Conservation (phyloP, 2,888 invertebrate genomes). For the Eilema caniola region DNA sequence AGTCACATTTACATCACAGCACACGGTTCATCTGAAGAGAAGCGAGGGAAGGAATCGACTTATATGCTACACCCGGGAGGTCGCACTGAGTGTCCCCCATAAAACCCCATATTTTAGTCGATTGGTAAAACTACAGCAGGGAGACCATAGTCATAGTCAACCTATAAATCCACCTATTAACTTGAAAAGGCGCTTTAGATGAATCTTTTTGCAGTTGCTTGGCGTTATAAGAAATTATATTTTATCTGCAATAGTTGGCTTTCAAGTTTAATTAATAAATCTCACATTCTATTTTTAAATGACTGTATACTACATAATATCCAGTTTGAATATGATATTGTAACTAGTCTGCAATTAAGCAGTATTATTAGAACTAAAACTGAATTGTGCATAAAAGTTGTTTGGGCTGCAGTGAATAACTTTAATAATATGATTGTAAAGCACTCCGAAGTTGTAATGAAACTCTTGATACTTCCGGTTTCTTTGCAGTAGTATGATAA, state of each 20-base stretch:
- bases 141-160: neutral
- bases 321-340: neutral
- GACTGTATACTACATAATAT: neutral
- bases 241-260: too few species aligned
- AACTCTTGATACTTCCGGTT: neutral
- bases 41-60: too few species aligned
- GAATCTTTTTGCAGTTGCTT: neutral
- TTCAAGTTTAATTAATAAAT: neutral
- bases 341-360: neutral
- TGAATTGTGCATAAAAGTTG: neutral
- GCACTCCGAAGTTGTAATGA: constrained; percentile 3
- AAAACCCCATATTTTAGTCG: too few species aligned
- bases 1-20: too few species aligned
- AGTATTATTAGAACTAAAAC: neutral
- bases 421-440: constrained; percentile 8
- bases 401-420: neutral
- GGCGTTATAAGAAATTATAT: too few species aligned
- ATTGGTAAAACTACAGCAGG: too few species aligned
- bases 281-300: too few species aligned
- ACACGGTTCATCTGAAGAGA: too few species aligned
- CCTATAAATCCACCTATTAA: neutral
- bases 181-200: too few species aligned
- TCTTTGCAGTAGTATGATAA: neutral
- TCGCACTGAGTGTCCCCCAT: too few species aligned
- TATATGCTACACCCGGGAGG: too few species aligned